Evolutionary conservation across 2,888 invertebrate species (phyloP), one percentile per base, ranked within the genome.

Genomic region (Plebejus anna): DNA sequence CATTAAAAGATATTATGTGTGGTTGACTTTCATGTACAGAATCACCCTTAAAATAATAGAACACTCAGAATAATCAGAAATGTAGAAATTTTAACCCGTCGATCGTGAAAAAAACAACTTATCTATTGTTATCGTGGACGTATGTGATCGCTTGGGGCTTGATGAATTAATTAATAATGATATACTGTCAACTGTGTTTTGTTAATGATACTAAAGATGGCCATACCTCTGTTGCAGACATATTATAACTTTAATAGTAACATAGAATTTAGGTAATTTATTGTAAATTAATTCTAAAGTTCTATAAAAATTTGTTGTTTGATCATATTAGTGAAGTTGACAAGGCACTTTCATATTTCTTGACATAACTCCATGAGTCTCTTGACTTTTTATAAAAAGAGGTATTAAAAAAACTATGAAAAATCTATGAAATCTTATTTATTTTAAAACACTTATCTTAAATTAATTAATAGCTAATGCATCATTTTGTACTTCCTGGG

Each of bases 401-500:
- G 32, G 5, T 16, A 32, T 6, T 1, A 32, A 16, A 73, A 7
- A 51, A 5, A 47, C 51, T 42, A 11, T 47, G n/a, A 47, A 51
- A 42, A 32, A 51, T 55, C 28, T 28, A 22, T 47, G 6, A 51
- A 47, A 28, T 28, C 13, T 51, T 66, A 71, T 61, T 76, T n/a
- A 59, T 57, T 55, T 59, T 78, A 61, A 70, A 57, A 59, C 71
- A 76, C 38, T 79, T 75, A 79, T 32, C 71, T 75, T 77, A 77
- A 79, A 78, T 84, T 92, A 94, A 87, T 94, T 94, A 87, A 96
- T 96, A 81, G 97, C 96, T 79, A 97, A 91, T 6, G 97, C 97
- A 94, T 98, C 98, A 87, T 95, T 96, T 87, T 97, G 97, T 32
- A 96, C 95, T 93, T 98, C 98, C 83, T 98, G 97, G 82, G 97